phyloP scores from a whole-genome alignment of 2,888 invertebrate genomes.

The Lydus trimaculatus region DNA sequence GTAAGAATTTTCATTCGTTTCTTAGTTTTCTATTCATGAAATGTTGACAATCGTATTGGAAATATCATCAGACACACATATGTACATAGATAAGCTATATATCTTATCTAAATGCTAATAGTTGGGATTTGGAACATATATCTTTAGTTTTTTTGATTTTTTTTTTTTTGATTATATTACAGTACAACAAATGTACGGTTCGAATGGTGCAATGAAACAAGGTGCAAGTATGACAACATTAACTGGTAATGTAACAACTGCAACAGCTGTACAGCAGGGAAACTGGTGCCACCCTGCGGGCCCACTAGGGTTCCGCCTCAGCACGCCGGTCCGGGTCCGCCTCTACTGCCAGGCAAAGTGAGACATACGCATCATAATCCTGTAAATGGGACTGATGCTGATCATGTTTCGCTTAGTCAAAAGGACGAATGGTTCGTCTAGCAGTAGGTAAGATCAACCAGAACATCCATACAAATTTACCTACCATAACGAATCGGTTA shows the following conservation, averaged over 20 bases:
- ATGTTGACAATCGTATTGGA: constrained; percentile 19
- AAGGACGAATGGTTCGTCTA: constrained; percentile 94
- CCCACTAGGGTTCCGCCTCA: constrained; percentile 65
- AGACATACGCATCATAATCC: constrained; percentile 60
- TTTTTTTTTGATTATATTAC: constrained; percentile 50
- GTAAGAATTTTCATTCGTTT: constrained; percentile 10
- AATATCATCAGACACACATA: constrained; percentile 19
- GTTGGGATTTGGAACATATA: neutral
- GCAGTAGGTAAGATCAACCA: constrained; percentile 64
- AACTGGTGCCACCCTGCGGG: constrained; percentile 97
- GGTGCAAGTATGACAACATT: constrained; percentile 68
- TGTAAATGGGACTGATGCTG: constrained; percentile 56
- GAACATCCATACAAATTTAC: too few relatives aligned
- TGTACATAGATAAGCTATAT: neutral
- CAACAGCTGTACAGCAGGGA: constrained; percentile 77
- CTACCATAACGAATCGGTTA: too few relatives aligned
- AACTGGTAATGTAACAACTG: constrained; percentile 52
- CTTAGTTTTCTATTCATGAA: constrained; percentile 28
- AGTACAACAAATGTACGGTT: constrained; percentile 80
- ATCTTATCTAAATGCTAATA: constrained; percentile 30
- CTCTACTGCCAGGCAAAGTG: constrained; percentile 78
- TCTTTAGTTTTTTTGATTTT: too few relatives aligned
- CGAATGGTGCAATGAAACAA: constrained; percentile 73
- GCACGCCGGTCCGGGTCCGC: constrained; percentile 73
- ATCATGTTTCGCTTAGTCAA: constrained; percentile 70